Percentiles rank a stretch among this genome's conserved stretches.
These are phyloP conservation scores for Anguilla rostrata DNA, from an alignment of 2,113 vertebrate genomes.

Conservation along the genomic window DNA sequence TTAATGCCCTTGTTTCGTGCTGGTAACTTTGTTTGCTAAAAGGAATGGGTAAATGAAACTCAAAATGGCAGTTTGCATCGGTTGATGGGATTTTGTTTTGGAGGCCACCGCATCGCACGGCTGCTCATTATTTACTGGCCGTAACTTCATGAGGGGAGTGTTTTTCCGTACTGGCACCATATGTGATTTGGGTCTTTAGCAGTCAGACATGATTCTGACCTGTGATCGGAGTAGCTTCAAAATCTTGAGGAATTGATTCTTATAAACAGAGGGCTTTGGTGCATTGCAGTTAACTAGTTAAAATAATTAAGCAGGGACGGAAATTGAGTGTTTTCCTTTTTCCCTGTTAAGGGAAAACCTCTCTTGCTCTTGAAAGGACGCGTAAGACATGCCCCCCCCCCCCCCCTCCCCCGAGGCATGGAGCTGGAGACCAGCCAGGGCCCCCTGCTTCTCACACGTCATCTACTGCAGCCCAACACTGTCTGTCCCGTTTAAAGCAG, in stretches of 20 bases:
- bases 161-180: neutral
- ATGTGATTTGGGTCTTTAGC: constrained; percentile 20
- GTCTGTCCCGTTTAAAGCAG: neutral
- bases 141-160: neutral
- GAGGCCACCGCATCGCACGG: too few species aligned
- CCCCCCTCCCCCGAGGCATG: neutral
- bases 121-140: neutral
- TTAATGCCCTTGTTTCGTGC: constrained; percentile 26
- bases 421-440: neutral
- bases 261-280: constrained; percentile 18
- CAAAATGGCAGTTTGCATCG: neutral
- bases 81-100: neutral
- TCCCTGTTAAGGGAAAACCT: neutral
- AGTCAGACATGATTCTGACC: constrained; percentile 19
- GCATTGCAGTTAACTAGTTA: constrained; percentile 1
- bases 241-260: constrained; percentile 12
- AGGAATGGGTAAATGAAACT: neutral
- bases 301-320: constrained; percentile 13
- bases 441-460: neutral
- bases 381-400: neutral
- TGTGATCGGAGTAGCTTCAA: constrained; percentile 29
- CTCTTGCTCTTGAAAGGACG: neutral
- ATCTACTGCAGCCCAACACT: neutral
- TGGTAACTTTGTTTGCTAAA: constrained; percentile 21
- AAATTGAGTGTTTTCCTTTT: neutral